These are phyloP conservation scores for Pluvialis apricaria DNA, from an alignment of 2,113 vertebrate species.

Conservation along the genomic window DNA sequence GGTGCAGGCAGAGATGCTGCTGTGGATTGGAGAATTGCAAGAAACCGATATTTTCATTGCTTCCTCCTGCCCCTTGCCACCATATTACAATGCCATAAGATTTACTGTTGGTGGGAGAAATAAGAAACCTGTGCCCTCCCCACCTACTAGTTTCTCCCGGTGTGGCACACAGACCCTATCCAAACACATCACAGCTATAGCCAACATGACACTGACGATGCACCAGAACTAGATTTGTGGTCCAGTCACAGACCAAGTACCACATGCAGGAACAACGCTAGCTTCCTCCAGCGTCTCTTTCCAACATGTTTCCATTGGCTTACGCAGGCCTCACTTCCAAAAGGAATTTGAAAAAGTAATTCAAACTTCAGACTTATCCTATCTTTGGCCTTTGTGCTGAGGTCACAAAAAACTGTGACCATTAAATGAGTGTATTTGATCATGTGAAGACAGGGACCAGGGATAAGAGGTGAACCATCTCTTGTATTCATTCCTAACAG, in stretches of 20 bases:
- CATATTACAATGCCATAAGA: neutral
- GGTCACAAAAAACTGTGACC: neutral
- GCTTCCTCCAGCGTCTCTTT: neutral
- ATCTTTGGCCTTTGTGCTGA: neutral
- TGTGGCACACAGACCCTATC: neutral
- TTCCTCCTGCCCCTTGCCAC: neutral
- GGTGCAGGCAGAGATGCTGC: neutral
- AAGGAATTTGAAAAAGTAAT: neutral
- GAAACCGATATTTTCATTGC: neutral
- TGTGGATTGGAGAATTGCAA: neutral
- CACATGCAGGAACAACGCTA: neutral
- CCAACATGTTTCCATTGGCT: neutral
- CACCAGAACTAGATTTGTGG: neutral
- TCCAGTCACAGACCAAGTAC: neutral
- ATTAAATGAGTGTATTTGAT: neutral
- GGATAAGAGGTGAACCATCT: neutral
- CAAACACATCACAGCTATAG: neutral
- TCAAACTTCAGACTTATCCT: neutral
- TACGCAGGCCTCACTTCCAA: neutral
- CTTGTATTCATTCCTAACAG: neutral
- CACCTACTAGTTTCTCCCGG: neutral
- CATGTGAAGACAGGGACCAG: neutral
- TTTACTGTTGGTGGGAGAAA: neutral
- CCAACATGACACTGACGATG: neutral
- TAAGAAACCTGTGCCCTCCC: neutral